Evolutionary conservation across 2,797 vertebrate species (phyloP).

Genomic region (Sphaeramia orbicularis): DNA sequence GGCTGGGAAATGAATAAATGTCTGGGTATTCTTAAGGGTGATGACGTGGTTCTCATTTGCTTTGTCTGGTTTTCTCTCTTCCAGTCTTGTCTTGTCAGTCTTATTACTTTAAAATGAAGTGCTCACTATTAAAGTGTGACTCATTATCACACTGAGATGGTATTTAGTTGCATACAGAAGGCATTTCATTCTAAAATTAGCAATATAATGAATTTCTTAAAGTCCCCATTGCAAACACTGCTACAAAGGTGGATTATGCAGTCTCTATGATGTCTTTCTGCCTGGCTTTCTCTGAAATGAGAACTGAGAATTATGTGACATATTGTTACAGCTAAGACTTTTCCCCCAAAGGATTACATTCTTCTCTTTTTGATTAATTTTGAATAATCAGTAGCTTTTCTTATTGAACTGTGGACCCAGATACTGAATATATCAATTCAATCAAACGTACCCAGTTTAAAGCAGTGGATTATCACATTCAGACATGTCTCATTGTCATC

Average conservation of each 20-base stretch:
- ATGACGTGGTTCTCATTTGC: no score
- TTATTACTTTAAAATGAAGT: no score
- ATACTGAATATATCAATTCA: constrained; percentile 51
- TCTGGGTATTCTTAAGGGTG: no score
- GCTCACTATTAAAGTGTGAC: no score
- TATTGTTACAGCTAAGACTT: constrained; percentile 51
- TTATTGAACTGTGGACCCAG: constrained; percentile 38
- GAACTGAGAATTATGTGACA: constrained; percentile 28
- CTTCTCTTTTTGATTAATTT: constrained; percentile 58
- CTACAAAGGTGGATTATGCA: neutral
- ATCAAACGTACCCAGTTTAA: constrained; percentile 40
- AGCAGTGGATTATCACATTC: constrained; percentile 22
- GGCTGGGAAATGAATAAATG: no score
- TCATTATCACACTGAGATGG: no score
- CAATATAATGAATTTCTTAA: neutral
- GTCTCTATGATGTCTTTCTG: neutral
- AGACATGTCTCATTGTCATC: constrained; percentile 41
- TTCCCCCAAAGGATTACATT: constrained; percentile 45
- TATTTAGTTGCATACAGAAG: neutral
- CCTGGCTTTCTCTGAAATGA: neutral
- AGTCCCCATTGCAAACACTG: neutral
- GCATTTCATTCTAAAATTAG: neutral
- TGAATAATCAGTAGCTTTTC: constrained; percentile 34
- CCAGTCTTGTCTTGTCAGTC: no score
- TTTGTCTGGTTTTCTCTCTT: no score